Percentiles rank a stretch among this genome's conserved stretches.
Conservation (phyloP, 1,140 invertebrate genomes). For the Littorina saxatilis region DNA sequence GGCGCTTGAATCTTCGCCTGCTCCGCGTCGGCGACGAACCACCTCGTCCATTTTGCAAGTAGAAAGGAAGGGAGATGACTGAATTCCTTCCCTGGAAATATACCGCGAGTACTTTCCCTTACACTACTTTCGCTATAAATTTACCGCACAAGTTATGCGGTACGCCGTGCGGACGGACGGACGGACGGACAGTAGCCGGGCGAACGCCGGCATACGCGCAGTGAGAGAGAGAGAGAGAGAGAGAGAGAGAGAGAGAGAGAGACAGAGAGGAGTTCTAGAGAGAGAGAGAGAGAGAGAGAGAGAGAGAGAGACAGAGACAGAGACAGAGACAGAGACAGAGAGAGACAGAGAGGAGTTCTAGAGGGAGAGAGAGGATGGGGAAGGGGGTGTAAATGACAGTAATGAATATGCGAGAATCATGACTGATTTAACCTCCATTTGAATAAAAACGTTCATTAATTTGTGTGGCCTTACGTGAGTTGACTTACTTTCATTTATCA, state of each 20-base stretch:
- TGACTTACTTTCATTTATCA: no score
- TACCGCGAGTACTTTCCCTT: neutral
- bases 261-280: neutral
- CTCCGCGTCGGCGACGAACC: constrained; percentile 15
- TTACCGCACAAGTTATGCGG: neutral
- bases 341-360: neutral
- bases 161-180: no score
- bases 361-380: neutral
- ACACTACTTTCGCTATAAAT: constrained; percentile 5
- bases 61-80: neutral
- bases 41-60: neutral
- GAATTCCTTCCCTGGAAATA: no score
- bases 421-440: no score
- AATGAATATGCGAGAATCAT: no score
- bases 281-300: neutral
- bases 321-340: neutral
- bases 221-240: neutral
- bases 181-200: no score
- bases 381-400: neutral
- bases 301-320: neutral
- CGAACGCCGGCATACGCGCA: no score
- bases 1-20: neutral
- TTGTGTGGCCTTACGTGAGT: no score
- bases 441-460: no score
- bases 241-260: neutral